Base-by-base conservation (phyloP, 2,113 vertebrate species). In the Ophthalmolycus amberensis region DNA sequence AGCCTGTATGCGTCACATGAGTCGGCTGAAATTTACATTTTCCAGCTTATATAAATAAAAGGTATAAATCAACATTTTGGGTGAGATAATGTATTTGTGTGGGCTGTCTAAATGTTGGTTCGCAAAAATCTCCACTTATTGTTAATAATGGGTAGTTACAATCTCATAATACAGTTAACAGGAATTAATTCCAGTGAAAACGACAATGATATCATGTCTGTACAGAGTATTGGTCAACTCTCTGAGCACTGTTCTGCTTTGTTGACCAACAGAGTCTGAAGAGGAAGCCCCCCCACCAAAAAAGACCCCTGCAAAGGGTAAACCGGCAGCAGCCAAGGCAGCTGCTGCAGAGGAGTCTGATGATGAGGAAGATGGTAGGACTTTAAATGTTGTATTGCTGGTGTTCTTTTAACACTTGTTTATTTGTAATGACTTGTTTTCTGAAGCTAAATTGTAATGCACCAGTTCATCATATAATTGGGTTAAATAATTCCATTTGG, bases 361-460 rank as follows among this genome's bases (percentile, higher is more conserved):
- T 0, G 95, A 96, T 0, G 95, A 96, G 0, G 95, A 96, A 2
- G 96, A 95, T 89, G 94, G 82, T 89, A 87, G 58, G 80, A 58
- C 1, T n/a, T 50, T 50, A 18, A 50, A 50, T 9, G 10, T 50
- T 27, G 56, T 29, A 22, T 7, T 50, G 29, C 32, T 18, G 6
- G 15, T 60, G 59, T 34, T 32, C 6, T 0, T 34, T 60, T 48
- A 15, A 29, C 3, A 52, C 0, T 14, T 0, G 3, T 48, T 68
- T 32, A 18, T 10, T 48, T 32, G 15, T 29, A 59, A 8, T 60
- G 0, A 1, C 11, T 37, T 7, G 22, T n/a, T 54, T 10, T 56
- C 54, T 56, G 0, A 56, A 25, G 7, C 8, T 56, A 27, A 3
- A 20, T 56, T 1, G 6, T 3, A 68, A 40, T 0, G 22, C 6